phyloP scores from a whole-genome alignment of 2,888 invertebrate genomes.

The Drosophila multiciliata region DNA sequence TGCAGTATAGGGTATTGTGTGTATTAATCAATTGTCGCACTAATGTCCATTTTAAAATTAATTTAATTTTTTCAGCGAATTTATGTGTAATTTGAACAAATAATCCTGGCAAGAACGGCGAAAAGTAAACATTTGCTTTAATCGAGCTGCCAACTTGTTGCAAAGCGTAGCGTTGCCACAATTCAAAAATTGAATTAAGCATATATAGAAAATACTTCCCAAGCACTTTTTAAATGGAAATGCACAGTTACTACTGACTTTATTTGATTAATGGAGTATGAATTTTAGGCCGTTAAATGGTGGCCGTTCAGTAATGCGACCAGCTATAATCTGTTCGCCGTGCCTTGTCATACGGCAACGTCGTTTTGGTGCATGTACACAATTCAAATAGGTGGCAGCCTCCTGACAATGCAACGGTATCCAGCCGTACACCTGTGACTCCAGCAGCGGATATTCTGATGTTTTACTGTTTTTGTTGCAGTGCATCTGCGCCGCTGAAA shows the following conservation, averaged over 20 bases:
- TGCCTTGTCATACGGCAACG: conserved; percentile 82
- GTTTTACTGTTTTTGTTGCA: conserved; percentile 45
- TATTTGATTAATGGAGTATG: conserved; percentile 65
- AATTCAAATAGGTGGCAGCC: conserved; percentile 66
- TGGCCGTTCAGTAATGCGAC: conserved; percentile 80
- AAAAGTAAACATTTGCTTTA: conserved; percentile 34
- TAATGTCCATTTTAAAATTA: conserved; percentile 16
- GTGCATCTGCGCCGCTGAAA: conserved; percentile 37
- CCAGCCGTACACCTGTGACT: conserved; percentile 83
- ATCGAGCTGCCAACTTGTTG: conserved; percentile 43
- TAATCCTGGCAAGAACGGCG: conserved; percentile 18
- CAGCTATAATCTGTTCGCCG: conserved; percentile 77
- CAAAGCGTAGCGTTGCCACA: conserved; percentile 29
- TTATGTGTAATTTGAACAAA: conserved; percentile 6
- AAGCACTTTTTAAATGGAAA: not conserved
- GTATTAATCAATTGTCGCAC: conserved; percentile 4
- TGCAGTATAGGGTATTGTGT: conserved; percentile 2
- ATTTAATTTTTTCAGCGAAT: not conserved
- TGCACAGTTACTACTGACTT: not conserved
- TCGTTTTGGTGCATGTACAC: conserved; percentile 75
- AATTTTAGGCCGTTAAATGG: conserved; percentile 81
- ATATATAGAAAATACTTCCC: not conserved
- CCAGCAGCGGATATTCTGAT: conserved; percentile 67
- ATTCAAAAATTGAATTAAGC: conserved; percentile 6
- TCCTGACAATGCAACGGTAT: conserved; percentile 62